Conservation (phyloP, 2,113 vertebrate species). For the Petaurus breviceps region DNA sequence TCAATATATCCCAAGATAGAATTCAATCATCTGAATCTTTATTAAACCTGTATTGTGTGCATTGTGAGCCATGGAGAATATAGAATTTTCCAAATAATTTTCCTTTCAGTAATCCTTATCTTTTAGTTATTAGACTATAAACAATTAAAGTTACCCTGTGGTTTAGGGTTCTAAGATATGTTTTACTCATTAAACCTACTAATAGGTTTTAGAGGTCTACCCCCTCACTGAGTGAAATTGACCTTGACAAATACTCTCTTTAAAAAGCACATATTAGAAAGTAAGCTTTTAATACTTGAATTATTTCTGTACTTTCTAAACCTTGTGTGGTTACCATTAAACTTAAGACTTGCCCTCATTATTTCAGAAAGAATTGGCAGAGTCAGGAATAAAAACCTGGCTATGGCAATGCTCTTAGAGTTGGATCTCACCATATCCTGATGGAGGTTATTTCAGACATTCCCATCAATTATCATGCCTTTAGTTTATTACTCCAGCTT, state of each 20-base stretch:
- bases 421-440: not conserved
- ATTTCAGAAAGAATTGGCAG: not conserved
- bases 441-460: not conserved
- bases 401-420: not conserved
- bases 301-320: not conserved
- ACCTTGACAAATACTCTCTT: not conserved
- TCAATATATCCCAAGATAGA: conserved; percentile 19
- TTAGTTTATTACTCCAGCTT: not conserved
- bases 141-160: not conserved
- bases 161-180: conserved; percentile 1
- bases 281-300: not conserved
- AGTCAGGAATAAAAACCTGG: not conserved
- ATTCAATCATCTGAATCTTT: conserved; percentile 30
- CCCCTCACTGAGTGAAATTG: not conserved
- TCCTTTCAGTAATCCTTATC: not conserved
- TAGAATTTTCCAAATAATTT: conserved; percentile 33
- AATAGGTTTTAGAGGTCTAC: not conserved
- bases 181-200: conserved; percentile 13
- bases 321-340: not conserved
- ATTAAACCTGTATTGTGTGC: not conserved
- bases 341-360: not conserved
- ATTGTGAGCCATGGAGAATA: conserved; percentile 9
- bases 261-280: not conserved
- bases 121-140: conserved; percentile 41
- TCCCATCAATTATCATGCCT: not conserved